These are phyloP conservation scores for Melanotaenia trifasciata DNA, from an alignment of 2,797 vertebrate species.

Conservation along the genomic window DNA sequence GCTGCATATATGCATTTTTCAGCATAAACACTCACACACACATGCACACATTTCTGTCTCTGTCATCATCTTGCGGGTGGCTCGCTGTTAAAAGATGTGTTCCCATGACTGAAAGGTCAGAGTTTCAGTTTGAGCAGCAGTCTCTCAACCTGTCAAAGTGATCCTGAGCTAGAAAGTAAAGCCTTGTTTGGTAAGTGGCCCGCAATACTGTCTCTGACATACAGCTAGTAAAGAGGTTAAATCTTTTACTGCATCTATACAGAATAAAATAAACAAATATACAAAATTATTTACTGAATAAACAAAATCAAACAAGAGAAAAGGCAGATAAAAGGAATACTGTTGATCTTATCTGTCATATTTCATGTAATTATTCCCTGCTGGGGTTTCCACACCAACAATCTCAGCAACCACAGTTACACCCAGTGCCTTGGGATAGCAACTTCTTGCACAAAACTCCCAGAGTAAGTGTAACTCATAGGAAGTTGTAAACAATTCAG, in stretches of 20 bases:
- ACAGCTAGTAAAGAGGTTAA: background rate
- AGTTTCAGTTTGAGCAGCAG: constrained; percentile 22
- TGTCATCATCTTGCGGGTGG: constrained; percentile 57
- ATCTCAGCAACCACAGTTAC: constrained; percentile 60
- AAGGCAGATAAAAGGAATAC: constrained; percentile 3
- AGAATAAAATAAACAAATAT: background rate
- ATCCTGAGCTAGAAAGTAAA: constrained; percentile 9
- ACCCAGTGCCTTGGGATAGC: constrained; percentile 73
- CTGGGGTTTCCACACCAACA: constrained; percentile 51
- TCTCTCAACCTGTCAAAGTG: constrained; percentile 29
- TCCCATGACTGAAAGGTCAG: constrained; percentile 55
- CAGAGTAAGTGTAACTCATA: constrained; percentile 32
- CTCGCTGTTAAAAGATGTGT: constrained; percentile 54
- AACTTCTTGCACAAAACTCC: constrained; percentile 57
- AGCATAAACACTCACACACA: constrained; percentile 1
- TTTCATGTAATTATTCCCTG: constrained; percentile 66
- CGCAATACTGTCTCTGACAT: background rate
- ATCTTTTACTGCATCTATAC: background rate
- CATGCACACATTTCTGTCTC: constrained; percentile 13
- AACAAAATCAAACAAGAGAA: constrained; percentile 15
- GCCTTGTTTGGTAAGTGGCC: constrained; percentile 1
- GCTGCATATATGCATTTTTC: constrained; percentile 19
- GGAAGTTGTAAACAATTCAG: constrained; percentile 44
- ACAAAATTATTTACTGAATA: background rate
- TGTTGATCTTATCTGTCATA: constrained; percentile 56